A percentile compares a stretch with the other conserved stretches of the same genome.
Conservation (phyloP, 2,888 invertebrate genomes). For the Lithophane leautieri region DNA sequence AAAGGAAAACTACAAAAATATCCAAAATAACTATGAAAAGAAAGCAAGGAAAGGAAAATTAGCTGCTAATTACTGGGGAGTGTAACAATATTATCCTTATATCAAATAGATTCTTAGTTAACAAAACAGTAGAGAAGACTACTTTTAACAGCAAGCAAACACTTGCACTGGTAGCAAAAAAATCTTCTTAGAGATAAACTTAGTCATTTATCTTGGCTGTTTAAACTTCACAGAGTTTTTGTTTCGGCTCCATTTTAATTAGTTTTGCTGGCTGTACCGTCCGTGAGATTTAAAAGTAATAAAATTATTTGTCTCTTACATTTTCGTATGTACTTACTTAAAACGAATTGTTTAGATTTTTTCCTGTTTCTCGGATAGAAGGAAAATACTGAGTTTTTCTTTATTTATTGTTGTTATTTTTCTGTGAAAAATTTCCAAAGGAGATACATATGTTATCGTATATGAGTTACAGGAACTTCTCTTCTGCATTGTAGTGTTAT, state of each 20-base stretch:
- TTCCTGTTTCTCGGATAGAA: conserved; percentile 15
- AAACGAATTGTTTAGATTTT: conserved; percentile 47
- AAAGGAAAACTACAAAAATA: too few species aligned
- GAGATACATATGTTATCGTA: not conserved
- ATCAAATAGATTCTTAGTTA: conserved; percentile 7
- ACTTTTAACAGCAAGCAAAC: conserved; percentile 33
- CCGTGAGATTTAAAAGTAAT: conserved; percentile 79
- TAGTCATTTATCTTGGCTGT: conserved; percentile 85
- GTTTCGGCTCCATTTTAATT: conserved; percentile 82
- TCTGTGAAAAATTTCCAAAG: not conserved
- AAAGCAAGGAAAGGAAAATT: too few species aligned
- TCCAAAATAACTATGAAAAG: too few species aligned
- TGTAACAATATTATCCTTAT: not conserved
- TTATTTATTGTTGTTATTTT: not conserved
- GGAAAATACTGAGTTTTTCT: conserved; percentile 22
- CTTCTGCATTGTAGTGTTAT: conserved; percentile 1
- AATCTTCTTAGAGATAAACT: conserved; percentile 78
- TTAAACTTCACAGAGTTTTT: conserved; percentile 78
- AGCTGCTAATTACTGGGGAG: not conserved
- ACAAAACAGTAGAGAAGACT: conserved; percentile 19
- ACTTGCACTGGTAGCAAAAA: conserved; percentile 51
- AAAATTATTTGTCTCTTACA: conserved; percentile 70
- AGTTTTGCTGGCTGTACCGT: conserved; percentile 77
- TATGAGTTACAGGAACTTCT: too few species aligned
- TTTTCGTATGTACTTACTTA: conserved; percentile 57